Conservation (phyloP, 2,888 invertebrate genomes). For the Theristus sp. region DNA sequence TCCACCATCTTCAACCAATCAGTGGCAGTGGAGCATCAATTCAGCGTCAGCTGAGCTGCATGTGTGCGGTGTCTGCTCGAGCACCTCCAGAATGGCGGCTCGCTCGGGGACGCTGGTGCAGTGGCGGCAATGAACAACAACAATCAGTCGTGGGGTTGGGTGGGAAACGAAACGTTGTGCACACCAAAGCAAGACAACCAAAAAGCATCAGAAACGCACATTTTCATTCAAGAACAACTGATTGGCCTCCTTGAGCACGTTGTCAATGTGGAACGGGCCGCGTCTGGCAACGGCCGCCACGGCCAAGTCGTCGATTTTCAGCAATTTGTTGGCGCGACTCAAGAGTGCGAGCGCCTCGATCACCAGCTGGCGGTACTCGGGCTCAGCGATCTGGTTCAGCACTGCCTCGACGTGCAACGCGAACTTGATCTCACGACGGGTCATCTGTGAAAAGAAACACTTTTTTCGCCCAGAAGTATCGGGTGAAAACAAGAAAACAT, state of each 20-base stretch:
- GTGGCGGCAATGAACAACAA: too few relatives aligned
- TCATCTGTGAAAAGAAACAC: slow-evolving; percentile 49
- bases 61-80: too few relatives aligned
- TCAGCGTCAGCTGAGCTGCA: too few relatives aligned
- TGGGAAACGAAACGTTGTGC: too few relatives aligned
- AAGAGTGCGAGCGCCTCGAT: slow-evolving; percentile 90
- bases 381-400: slow-evolving; percentile 85
- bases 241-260: slow-evolving; percentile 79
- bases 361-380: slow-evolving; percentile 86
- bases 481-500: neutral
- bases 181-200: too few relatives aligned
- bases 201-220: slow-evolving; percentile 43
- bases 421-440: slow-evolving; percentile 89
- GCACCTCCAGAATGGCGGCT: too few relatives aligned
- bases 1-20: too few relatives aligned
- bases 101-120: too few relatives aligned
- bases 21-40: too few relatives aligned
- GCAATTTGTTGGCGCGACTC: slow-evolving; percentile 47
- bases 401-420: slow-evolving; percentile 95
- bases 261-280: slow-evolving; percentile 47
- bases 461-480: neutral
- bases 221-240: slow-evolving; percentile 85
- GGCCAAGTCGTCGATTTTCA: slow-evolving; percentile 14
- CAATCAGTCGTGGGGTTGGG: too few relatives aligned
- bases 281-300: slow-evolving; percentile 12